phyloP scores from a whole-genome alignment of 2,113 vertebrate genomes.

The Pyxicephalus adspersus region DNA sequence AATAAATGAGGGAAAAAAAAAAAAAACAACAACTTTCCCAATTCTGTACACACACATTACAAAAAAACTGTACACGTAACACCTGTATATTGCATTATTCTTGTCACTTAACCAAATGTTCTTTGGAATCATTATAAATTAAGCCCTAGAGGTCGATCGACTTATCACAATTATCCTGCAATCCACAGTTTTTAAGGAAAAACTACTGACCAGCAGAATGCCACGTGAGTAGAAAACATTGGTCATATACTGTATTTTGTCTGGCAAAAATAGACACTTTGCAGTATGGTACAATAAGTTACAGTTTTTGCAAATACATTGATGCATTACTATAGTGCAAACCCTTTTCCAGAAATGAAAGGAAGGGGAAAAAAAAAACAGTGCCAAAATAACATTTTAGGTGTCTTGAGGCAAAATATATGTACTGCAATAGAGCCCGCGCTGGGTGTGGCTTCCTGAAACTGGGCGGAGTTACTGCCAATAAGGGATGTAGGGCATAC shows the following conservation, averaged over 20 bases:
- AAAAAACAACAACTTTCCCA: not conserved
- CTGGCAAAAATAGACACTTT: constrained; percentile 70
- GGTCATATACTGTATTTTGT: constrained; percentile 63
- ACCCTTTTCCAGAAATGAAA: constrained; percentile 63
- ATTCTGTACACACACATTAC: constrained; percentile 30
- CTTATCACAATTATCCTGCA: constrained; percentile 8
- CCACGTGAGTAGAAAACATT: constrained; percentile 55
- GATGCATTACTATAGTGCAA: constrained; percentile 65
- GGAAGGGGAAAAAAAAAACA: constrained; percentile 48
- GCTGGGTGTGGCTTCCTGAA: not conserved
- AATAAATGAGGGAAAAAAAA: constrained; percentile 11
- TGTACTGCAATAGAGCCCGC: not conserved
- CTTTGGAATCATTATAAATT: constrained; percentile 53
- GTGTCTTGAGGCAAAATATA: not conserved
- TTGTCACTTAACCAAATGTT: constrained; percentile 23
- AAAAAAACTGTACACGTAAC: constrained; percentile 31
- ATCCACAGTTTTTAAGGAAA: constrained; percentile 20
- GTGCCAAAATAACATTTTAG: constrained; percentile 36
- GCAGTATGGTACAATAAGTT: constrained; percentile 63
- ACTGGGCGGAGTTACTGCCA: not conserved
- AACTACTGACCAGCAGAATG: constrained; percentile 54
- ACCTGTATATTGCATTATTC: constrained; percentile 21
- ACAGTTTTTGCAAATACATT: constrained; percentile 65
- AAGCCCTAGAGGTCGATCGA: constrained; percentile 39
- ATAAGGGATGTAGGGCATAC: too few relatives aligned